Evolutionary conservation across 2,888 invertebrate species (phyloP).

Genomic region (Chrysolina americana): DNA sequence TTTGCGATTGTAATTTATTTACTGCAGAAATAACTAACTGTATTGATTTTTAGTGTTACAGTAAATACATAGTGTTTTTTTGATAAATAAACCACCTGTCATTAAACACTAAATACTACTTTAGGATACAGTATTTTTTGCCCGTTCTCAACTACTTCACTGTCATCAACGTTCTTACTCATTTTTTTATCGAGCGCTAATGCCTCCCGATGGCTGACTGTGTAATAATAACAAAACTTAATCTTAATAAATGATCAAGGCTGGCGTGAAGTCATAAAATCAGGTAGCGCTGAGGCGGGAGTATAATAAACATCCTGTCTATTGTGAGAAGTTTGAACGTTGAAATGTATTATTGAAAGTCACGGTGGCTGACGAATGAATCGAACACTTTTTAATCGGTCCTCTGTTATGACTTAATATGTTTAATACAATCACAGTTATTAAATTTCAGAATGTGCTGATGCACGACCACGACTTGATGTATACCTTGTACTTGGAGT

Average conservation of each 20-base stretch:
- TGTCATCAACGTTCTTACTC: slow-evolving; percentile 21
- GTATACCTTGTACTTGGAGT: background rate
- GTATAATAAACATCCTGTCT: slow-evolving; percentile 64
- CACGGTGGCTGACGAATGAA: slow-evolving; percentile 52
- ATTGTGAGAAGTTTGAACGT: slow-evolving; percentile 56
- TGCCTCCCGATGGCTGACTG: slow-evolving; percentile 52
- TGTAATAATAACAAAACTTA: slow-evolving; percentile 60
- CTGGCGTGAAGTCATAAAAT: slow-evolving; percentile 56
- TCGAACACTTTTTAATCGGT: slow-evolving; percentile 52
- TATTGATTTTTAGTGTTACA: no score
- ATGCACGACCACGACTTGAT: slow-evolving; percentile 1
- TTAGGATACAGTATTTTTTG: background rate
- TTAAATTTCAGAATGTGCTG: slow-evolving; percentile 20
- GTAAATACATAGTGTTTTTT: no score
- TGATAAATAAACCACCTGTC: no score
- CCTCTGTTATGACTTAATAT: slow-evolving; percentile 32
- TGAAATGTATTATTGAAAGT: slow-evolving; percentile 59
- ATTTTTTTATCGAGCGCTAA: slow-evolving; percentile 42
- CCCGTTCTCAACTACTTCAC: slow-evolving; percentile 12
- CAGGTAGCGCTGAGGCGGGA: slow-evolving; percentile 54
- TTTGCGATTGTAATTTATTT: no score
- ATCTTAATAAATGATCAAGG: slow-evolving; percentile 61
- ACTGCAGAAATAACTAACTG: no score
- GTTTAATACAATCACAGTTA: slow-evolving; percentile 17
- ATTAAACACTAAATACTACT: background rate